Evolutionary conservation across 2,113 vertebrate species (phyloP), one percentile per base, ranked within the genome.

Genomic region (Aldabrachelys gigantea): DNA sequence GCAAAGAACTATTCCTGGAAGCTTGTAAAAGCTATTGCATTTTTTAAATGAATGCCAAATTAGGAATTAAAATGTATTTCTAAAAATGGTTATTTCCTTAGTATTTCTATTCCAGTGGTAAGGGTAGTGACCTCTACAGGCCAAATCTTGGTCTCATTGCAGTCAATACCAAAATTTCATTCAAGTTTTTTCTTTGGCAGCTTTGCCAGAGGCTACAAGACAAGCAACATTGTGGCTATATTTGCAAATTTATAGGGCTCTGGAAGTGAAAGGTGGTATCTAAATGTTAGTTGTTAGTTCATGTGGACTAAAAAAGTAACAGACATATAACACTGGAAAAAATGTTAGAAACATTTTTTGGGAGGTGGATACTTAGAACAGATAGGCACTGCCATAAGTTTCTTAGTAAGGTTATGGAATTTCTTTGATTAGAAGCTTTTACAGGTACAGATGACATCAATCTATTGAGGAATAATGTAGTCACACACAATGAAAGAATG

Each of bases 181-280:
- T 80, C 54, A 83, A 78, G 62, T 93, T 92, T 95, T 65, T 94
- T 92, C 88, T 89, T 91, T 57, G 56, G 91, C 87, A 96, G 91
- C 94, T 96, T 94, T 87, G 53, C 47, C 87, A 50, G 35, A 0
- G 1, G 27, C 44, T 81, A 54, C 44, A 84, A 83, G 41, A 29
- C 72, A 44, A 38, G 35, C 0, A 49, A 96, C 52, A 88, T 85
- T 91, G 82, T 19, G 38, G 44, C 80, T 53, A 62, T 9, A 85
- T 83, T n/a, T 65, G 16, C 2, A 49, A 52, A 59, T 5, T 9
- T 12, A 21, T 29, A 56, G 89, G 49, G 69, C 41, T 35, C 81
- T 2, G 24, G 79, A 27, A 17, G 29, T 54, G 62, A 86, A 41
- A 35, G 22, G 9, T 9, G 79, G 1, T 19, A 80, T 38, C 7